Base-by-base conservation (phyloP, 2,888 invertebrate species). In the Dasysyrphus albostriatus region DNA sequence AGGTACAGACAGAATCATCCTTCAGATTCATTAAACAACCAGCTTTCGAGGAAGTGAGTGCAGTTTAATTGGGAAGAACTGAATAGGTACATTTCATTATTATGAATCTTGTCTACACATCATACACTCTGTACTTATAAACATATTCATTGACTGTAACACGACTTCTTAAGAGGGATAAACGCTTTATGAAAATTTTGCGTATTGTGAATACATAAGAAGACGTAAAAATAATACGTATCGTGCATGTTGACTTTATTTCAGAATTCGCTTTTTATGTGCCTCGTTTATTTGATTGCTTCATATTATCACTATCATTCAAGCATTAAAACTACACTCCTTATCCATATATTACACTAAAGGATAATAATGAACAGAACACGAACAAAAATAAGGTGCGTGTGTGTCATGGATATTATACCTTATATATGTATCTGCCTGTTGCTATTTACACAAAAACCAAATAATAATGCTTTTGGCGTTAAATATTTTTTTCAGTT, bases 301-400 rank as follows among this genome's bases (percentile, higher is more conserved):
- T 70, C 24, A 29, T 47, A 65, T 73, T 79, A 79, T 65, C 63
- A 39, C 37, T 58, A 58, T 49, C 56, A 73, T 56, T 65, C 42
- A 24, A 5, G 10, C 29, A 39, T 58, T 47, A 37, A 34, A 37
- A 58, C 58, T 58, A 34, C 58, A 58, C 61, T 14, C 61, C n/a
- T 54, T 54, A 54, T 63, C 10, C 9, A 14, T 29, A 63, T 42
- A n/a, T 44, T 10, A 63, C 12, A 10, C 16, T 51, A 70, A 70
- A 44, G 44, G 63, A 44, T 29, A 44, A 58, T 37, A 58, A 58
- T 58, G 58, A 58, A 34, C 2, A 10, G 3, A 65, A 9, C 56
- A 56, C 24, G 37, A 32, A 37, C n/a, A 44, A 16, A 44, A 63
- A 63, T 14, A 63, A 44, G 63, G 42, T 63, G 63, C 63, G 63